A percentile compares a stretch with the other conserved stretches of the same genome.
phyloP scores from a whole-genome alignment of 1,140 invertebrate species.

The Physella acuta region DNA sequence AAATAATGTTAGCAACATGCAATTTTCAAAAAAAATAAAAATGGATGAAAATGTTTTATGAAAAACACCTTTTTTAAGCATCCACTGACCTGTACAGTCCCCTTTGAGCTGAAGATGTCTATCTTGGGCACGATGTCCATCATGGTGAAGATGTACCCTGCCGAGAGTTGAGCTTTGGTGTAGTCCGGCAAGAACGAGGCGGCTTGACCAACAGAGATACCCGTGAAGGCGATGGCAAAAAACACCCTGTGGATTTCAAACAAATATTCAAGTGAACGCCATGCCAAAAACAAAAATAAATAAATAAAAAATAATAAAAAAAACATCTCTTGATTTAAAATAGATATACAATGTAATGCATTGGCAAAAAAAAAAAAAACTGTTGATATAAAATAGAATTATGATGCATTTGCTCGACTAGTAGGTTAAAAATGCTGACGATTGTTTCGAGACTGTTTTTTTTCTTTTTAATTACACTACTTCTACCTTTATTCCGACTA shows the following conservation, averaged over 20 bases:
- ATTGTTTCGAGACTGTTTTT: too few species aligned
- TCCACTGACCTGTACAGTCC: constrained; percentile 30
- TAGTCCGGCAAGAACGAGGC: constrained; percentile 61
- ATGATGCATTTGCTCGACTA: too few species aligned
- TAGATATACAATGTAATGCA: too few species aligned
- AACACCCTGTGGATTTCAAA: constrained; percentile 41
- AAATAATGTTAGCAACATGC: background rate
- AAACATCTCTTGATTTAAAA: too few species aligned
- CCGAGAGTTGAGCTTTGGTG: constrained; percentile 60
- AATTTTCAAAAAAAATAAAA: background rate
- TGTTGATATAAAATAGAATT: too few species aligned
- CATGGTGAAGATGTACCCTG: constrained; percentile 58
- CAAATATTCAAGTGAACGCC: background rate
- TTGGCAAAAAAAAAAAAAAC: too few species aligned
- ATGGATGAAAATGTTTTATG: background rate
- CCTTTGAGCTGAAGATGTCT: constrained; percentile 55
- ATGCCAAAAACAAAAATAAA: too few species aligned
- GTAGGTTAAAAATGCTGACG: too few species aligned
- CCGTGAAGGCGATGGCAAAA: constrained; percentile 48
- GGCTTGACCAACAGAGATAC: constrained; percentile 57
- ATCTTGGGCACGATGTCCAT: constrained; percentile 58
- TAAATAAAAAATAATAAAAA: too few species aligned
- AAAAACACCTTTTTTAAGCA: background rate
- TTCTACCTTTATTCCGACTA: too few species aligned
- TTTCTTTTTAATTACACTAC: too few species aligned